A percentile compares a stretch with the other conserved stretches of the same genome.
Evolutionary conservation across 1,140 invertebrate species (phyloP).

Genomic region (Babylonia areolata): DNA sequence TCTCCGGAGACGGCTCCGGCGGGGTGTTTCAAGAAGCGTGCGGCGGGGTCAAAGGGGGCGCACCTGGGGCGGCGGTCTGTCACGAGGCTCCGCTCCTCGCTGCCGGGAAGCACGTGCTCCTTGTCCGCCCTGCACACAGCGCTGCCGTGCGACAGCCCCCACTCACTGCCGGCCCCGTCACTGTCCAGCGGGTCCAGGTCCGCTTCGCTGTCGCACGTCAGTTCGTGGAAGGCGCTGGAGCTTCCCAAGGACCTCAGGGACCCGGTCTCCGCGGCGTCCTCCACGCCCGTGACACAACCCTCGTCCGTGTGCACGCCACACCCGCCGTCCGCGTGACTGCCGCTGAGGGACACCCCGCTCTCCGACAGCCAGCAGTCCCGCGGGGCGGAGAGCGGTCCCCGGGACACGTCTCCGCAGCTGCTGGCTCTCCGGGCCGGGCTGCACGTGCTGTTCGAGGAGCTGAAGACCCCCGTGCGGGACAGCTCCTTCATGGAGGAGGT

Average conservation of each 20-base stretch:
- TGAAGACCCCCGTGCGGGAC: conserved; percentile 31
- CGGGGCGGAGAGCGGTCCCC: neutral
- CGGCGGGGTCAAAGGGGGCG: neutral
- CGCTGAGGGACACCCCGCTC: conserved; percentile 44
- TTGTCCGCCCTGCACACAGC: neutral
- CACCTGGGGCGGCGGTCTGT: neutral
- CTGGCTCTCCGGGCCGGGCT: neutral
- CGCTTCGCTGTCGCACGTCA: conserved; percentile 41
- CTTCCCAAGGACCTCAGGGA: conserved; percentile 37
- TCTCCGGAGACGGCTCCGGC: no score
- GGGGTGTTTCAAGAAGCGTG: no score
- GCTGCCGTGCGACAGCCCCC: neutral
- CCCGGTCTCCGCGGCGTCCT: neutral
- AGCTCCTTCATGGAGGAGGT: conserved; percentile 36
- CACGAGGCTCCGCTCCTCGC: no score
- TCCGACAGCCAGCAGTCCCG: conserved; percentile 32
- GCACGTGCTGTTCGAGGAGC: conserved; percentile 23
- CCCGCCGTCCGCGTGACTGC: neutral
- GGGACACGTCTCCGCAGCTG: conserved; percentile 43
- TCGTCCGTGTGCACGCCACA: neutral
- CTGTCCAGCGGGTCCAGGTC: conserved; percentile 28
- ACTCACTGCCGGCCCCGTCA: conserved; percentile 9
- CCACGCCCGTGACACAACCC: neutral
- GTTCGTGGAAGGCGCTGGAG: conserved; percentile 42
- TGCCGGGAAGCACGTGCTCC: no score